Base-by-base conservation (phyloP, 2,797 vertebrate species). In the Muraenolepis orangiensis region DNA sequence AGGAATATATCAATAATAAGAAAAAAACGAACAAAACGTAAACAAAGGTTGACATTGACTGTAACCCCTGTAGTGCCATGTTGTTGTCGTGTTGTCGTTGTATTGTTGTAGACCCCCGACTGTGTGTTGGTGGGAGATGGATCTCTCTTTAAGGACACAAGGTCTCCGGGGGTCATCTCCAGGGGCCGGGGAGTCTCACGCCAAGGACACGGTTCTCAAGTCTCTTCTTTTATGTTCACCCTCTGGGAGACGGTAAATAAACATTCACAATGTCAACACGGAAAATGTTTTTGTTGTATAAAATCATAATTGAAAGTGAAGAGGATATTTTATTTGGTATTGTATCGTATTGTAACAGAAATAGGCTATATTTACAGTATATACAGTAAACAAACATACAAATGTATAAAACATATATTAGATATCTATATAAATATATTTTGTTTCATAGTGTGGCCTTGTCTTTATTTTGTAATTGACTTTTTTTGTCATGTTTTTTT, bases 201-300 rank as follows among this genome's bases (percentile, higher is more conserved):
- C 16, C 31, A 66, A 31, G 80, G 82, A 79, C 84, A 69, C 18
- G 69, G 72, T 81, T 72, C 70, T 75, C 73, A 66, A 69, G 73
- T 85, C 79, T 20, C 16, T 51, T 51, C n/a, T 34, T 51, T 51
- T 51, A 20, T 51, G 20, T 20, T 6, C n/a, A 20, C 20, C 46
- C 46, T 20, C 40, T 46, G 78, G 80, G 13, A 68, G 12, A 66
- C 72, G 80, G 80, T 70, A 81, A 78, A 80, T 18, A 64, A 64
- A 51, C 7, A 51, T 51, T n/a, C 18, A 20, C 11, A 18, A 51
- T 18, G 1, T 7, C 46, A n/a, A 51, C 18, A 16, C 18, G 20
- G 46, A 3, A 51, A 51, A 5, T 18, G 18, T 51, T 51, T 51
- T 51, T 51, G n/a, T n/a, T n/a, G 16, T 51, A 20, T 18, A n/a